These are phyloP conservation scores for Scolopax rusticola DNA, from an alignment of 2,797 vertebrate genomes.

Conservation along the genomic window DNA sequence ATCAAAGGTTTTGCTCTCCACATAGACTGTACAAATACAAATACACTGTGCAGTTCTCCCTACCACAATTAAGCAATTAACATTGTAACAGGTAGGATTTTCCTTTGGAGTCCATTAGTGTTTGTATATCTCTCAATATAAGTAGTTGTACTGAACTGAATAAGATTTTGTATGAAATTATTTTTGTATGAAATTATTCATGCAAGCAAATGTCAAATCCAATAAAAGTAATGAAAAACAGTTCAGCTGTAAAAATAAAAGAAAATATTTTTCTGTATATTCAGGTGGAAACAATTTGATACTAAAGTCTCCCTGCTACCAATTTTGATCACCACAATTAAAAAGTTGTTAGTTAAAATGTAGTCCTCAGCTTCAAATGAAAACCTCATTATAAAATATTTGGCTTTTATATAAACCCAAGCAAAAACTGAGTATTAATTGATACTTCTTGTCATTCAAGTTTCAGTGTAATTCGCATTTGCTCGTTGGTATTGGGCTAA, in stretches of 20 bases:
- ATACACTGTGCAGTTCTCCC: neutral
- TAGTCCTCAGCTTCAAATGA: neutral
- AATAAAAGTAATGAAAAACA: neutral
- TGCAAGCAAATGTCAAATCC: neutral
- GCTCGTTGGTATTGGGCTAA: neutral
- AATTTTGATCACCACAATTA: neutral
- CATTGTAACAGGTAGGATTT: neutral
- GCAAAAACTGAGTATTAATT: neutral
- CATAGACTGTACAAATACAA: neutral
- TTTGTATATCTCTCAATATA: neutral
- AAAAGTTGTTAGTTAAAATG: neutral
- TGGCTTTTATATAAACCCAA: neutral
- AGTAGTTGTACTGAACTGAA: neutral
- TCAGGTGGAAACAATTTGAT: neutral
- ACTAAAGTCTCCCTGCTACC: neutral
- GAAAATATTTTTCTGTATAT: neutral
- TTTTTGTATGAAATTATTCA: neutral
- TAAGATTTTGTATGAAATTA: neutral
- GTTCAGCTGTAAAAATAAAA: neutral
- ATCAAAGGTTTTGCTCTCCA: neutral
- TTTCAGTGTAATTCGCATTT: neutral
- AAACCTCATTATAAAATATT: neutral
- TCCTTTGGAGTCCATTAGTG: neutral
- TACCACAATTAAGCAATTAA: neutral
- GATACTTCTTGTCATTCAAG: neutral